Base-by-base conservation (phyloP, 2,113 vertebrate genomes). In the Emydura subglobosa region DNA sequence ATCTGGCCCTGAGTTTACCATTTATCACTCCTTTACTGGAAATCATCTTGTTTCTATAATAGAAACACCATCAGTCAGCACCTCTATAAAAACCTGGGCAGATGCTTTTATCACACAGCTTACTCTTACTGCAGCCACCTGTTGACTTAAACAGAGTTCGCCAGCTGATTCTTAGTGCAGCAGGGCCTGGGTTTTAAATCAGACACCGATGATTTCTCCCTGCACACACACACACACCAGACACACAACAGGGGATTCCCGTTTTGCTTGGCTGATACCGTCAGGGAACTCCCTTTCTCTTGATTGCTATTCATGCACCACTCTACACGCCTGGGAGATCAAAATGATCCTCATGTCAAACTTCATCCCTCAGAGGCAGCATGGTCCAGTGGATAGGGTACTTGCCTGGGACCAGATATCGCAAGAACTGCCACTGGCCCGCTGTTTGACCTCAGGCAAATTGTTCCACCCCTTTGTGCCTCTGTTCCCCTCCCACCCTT, bases 1-100 rank as follows among this genome's bases (percentile, higher is more conserved):
- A 89, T 27, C 10, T 7, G 51, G 82, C 51, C 61, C 87, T 3
- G 7, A 51, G 47, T 83, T 83, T 92, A 22, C 3, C 80, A 1
- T 0, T 2, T 22, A 10, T 42, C 17, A 1, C 11, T 42, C 44
- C 68, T 27, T 4, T 1, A 5, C 49, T 2, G 39, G 93, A 87
- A 57, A 94, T 93, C 16, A 1, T 68, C 50, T 51, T 0, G 1
- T 42, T 42, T 49, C 39, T 17, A 47, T 34, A 68, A 79, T 76
- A 79, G 29, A 59, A 82, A 76, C 10, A 31, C 82, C 19, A 42
- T 76, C 74, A 76, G 42, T 76, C 74, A 76, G 74, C 74, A 44
- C 74, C 42, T 44, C 74, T 76, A 27, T 76, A 42, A 47, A 76
- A 76, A 2, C 83, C 34, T 65, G 80, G 34, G 88, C 59, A 81